Base-by-base conservation (phyloP, 2,888 invertebrate genomes). In the Thymelicus acteon region DNA sequence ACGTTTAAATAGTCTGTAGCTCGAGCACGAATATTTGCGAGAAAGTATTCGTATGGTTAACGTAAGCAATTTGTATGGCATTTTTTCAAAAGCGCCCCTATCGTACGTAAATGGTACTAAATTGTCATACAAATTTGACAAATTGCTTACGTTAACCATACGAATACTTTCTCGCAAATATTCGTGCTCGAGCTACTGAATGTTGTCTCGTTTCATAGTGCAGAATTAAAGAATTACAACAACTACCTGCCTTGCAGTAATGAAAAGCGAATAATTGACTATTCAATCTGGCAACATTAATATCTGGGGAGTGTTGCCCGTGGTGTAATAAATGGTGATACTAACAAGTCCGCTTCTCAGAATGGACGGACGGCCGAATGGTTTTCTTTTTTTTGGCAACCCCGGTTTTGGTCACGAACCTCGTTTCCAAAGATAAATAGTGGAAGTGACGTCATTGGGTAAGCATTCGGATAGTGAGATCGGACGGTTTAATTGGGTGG, bases 251-350 rank as follows among this genome's bases (percentile, higher is more conserved):
- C 47, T 57, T 44, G n/a, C 3, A 4, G 37, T 44, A 58, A 48
- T 54, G 64, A 68, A 68, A 68, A 60, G n/a, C 73, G 71, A 79
- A 82, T 83, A 83, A 85, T 83, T 81, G 82, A 80, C 79, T 84
- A 84, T 85, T 80, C 82, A 84, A 82, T 83, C 82, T 78, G 74
- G 80, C 79, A 78, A 82, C 69, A 69, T 81, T 78, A 74, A 74
- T 75, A 73, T 63, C 69, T 47, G 69, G 65, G 47, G 74, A 78
- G 76, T 79, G 84, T 81, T 83, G 81, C 89, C 90, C 83, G 86
- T 83, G 85, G 91, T 80, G 89, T 90, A 86, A 91, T 91, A 91
- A 91, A 91, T 91, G 91, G 84, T 86, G 86, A 84, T 85, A 88
- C 88, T 87, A 89, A 91, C 89, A 87, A 87, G 89, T 84, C 79